Base-by-base conservation (phyloP, 2,888 invertebrate species). In the Acronicta aceris region DNA sequence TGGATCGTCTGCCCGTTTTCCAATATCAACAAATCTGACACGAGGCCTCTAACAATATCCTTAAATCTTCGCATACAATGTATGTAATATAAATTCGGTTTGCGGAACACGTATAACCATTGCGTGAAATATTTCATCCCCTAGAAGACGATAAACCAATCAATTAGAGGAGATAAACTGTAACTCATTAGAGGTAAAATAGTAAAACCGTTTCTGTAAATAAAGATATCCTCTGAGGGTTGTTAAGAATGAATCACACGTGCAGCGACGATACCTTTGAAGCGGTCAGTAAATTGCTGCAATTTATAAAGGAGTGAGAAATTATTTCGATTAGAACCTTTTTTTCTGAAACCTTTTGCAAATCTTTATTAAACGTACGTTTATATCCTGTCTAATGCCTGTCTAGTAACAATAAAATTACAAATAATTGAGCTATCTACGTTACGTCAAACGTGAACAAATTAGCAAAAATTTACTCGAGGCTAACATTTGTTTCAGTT, bases 161-260 rank as follows among this genome's bases (percentile, higher is more conserved):
- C 47, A 62, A 58, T 56, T 65, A 66, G 16, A 43, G 30, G 9
- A 36, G 52, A 53, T 64, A 64, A 62, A 65, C 5, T 50, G 46
- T 17, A 16, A 59, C 36, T 57, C 65, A 64, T 72, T 73, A 76
- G 55, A 49, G 57, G 51, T 62, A 53, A 64, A 57, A 49, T 59
- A 42, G 16, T 13, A 30, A 40, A 49, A 16, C 51, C 43, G 41
- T 40, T 76, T 54, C 46, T 30, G 51, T 72, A 60, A 66, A 68
- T 49, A 68, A 48, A n/a, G n/a, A 54, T 48, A 75, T 76, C 56
- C 79, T 57, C 76, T 5, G 2, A 42, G 68, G 76, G 46, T 43
- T 40, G 43, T 71, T 57, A 27, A 49, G 45, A 43, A 52, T 17
- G 55, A 45, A 51, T 54, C 51, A 59, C 47, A 63, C 65, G 56